Evolutionary conservation across 1,140 invertebrate species (phyloP).

Genomic region (Solen grandis): DNA sequence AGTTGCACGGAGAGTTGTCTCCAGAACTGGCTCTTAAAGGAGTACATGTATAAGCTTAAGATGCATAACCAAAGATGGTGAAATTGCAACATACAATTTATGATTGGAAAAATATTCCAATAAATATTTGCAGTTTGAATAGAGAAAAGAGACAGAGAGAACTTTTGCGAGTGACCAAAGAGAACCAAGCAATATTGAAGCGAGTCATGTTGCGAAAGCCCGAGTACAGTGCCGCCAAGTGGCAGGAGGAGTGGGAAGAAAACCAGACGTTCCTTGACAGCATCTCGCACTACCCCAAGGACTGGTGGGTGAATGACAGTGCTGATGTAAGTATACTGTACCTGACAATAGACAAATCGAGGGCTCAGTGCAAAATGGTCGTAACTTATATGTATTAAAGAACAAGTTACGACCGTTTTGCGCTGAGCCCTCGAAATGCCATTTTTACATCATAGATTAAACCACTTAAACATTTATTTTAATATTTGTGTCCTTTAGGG

Average conservation of each 20-base stretch:
- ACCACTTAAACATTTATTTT: neutral
- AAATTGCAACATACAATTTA: too few species aligned
- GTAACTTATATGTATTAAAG: neutral
- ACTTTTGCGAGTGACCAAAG: conserved; percentile 74
- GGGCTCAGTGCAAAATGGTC: neutral
- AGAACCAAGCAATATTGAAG: conserved; percentile 77
- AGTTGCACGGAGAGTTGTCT: too few species aligned
- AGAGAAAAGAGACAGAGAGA: conserved; percentile 78
- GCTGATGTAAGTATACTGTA: neutral
- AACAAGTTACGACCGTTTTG: neutral
- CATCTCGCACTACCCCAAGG: conserved; percentile 79
- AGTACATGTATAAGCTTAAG: too few species aligned
- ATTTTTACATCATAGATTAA: neutral
- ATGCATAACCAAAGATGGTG: too few species aligned
- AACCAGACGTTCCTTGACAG: conserved; percentile 80
- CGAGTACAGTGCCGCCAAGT: conserved; percentile 75
- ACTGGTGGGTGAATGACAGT: conserved; percentile 77
- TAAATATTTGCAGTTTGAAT: conserved; percentile 78
- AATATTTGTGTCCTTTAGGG: neutral
- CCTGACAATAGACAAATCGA: too few species aligned
- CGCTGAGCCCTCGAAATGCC: neutral
- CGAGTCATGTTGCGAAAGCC: conserved; percentile 77
- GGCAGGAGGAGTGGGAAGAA: conserved; percentile 77
- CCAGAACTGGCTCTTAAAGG: too few species aligned
- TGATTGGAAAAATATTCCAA: too few species aligned